These are phyloP conservation scores for Leptinotarsa texana DNA, from an alignment of 1,140 invertebrate genomes.

Conservation along the genomic window DNA sequence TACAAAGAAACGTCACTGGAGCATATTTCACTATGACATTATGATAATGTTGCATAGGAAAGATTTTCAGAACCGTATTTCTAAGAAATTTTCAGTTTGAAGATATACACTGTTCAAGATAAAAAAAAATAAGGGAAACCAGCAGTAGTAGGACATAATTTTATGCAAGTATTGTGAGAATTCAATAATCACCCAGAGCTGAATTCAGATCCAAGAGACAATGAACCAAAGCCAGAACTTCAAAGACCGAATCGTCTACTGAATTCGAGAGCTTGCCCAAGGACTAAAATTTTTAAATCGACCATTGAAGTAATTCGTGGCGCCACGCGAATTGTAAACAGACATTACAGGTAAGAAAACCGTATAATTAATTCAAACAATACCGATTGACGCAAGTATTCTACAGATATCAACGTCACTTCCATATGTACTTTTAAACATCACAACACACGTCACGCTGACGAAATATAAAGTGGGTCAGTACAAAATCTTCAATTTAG, in stretches of 20 bases:
- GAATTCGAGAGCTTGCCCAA: not conserved
- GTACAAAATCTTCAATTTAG: not conserved
- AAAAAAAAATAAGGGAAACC: too few species aligned
- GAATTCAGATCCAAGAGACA: too few species aligned
- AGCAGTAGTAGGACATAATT: too few species aligned
- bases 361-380: constrained; percentile 6
- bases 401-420: constrained; percentile 2
- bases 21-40: too few species aligned
- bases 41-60: too few species aligned
- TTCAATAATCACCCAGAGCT: too few species aligned
- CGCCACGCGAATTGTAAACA: not conserved
- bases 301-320: constrained; percentile 3
- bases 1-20: too few species aligned
- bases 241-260: not conserved
- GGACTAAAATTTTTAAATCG: constrained; percentile 4
- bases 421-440: not conserved
- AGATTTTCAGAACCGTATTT: too few species aligned
- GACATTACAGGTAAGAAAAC: not conserved
- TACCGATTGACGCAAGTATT: constrained; percentile 8
- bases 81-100: too few species aligned
- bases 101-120: too few species aligned
- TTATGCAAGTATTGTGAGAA: too few species aligned
- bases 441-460: not conserved
- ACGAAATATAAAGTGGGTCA: not conserved
- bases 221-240: too few species aligned